These are phyloP conservation scores for Amphiduros pacificus DNA, from an alignment of 2,888 invertebrate genomes.

Conservation along the genomic window DNA sequence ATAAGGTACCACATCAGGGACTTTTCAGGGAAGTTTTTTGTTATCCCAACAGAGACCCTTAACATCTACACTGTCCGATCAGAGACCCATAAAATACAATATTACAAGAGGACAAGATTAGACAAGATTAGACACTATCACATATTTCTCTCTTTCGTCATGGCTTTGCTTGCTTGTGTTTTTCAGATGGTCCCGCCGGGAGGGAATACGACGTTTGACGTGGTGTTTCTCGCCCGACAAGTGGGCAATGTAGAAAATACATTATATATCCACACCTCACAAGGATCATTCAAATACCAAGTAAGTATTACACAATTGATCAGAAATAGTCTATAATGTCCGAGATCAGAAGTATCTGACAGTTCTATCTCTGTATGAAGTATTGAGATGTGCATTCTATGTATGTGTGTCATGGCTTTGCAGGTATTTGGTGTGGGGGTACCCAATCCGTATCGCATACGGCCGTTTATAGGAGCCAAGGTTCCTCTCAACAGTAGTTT, in stretches of 20 bases:
- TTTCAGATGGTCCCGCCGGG: constrained; percentile 82
- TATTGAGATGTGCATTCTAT: not conserved
- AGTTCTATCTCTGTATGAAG: too few species aligned
- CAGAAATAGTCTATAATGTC: too few species aligned
- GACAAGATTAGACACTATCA: too few species aligned
- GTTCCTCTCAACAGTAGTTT: constrained; percentile 90
- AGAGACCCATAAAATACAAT: too few species aligned
- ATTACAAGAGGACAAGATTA: too few species aligned
- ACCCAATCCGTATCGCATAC: constrained; percentile 86
- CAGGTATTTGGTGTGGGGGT: constrained; percentile 70
- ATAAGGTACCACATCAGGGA: too few species aligned
- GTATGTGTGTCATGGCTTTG: constrained; percentile 14
- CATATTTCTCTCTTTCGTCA: too few species aligned
- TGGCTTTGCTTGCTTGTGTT: not conserved
- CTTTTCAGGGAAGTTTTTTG: too few species aligned
- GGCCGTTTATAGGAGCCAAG: constrained; percentile 86
- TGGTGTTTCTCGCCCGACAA: constrained; percentile 91
- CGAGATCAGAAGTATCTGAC: too few species aligned
- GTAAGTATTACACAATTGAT: constrained; percentile 61
- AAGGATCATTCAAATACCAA: constrained; percentile 85
- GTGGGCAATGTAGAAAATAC: constrained; percentile 85
- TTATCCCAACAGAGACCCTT: too few species aligned
- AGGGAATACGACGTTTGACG: constrained; percentile 92
- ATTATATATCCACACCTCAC: constrained; percentile 91
- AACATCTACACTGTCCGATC: too few species aligned